A percentile compares a stretch with the other conserved stretches of the same genome.
Conservation (phyloP, 2,797 vertebrate genomes). For the Poeciliopsis paucimaculata region DNA sequence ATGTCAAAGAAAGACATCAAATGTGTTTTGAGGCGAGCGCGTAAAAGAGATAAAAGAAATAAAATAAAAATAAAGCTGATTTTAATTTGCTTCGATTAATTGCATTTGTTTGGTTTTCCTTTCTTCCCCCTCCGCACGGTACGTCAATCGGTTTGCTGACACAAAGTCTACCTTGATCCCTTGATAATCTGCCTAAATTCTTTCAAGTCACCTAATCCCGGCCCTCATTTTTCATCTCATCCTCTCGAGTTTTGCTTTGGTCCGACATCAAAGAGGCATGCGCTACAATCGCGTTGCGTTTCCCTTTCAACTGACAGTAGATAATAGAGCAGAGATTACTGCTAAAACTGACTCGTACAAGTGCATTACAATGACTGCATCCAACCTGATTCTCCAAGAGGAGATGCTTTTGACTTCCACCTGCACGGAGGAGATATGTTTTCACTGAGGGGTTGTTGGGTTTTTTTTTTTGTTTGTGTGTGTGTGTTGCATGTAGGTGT, state of each 20-base stretch:
- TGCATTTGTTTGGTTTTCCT: slow-evolving; percentile 17
- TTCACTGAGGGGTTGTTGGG: background rate
- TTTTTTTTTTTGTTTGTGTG: too few relatives aligned
- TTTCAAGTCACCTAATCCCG: slow-evolving; percentile 64
- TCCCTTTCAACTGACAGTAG: slow-evolving; percentile 53
- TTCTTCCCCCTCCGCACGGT: background rate
- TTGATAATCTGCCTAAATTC: slow-evolving; percentile 44
- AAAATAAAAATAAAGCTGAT: background rate
- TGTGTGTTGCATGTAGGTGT: slow-evolving; percentile 3
- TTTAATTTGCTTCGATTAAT: slow-evolving; percentile 18
- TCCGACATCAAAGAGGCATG: slow-evolving; percentile 63
- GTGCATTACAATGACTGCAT: slow-evolving; percentile 35
- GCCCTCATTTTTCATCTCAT: slow-evolving; percentile 47
- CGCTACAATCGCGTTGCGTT: slow-evolving; percentile 45
- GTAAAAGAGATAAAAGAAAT: background rate
- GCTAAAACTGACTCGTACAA: slow-evolving; percentile 52
- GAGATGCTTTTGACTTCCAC: slow-evolving; percentile 34
- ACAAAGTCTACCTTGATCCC: slow-evolving; percentile 55
- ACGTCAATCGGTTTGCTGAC: slow-evolving; percentile 43
- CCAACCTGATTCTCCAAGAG: slow-evolving; percentile 26
- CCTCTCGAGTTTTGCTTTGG: slow-evolving; percentile 49
- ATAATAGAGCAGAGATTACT: slow-evolving; percentile 57
- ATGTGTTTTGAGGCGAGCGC: slow-evolving; percentile 8
- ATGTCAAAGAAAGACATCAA: slow-evolving; percentile 16
- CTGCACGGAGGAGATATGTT: slow-evolving; percentile 19